phyloP scores from a whole-genome alignment of 1,140 invertebrate species.

The Caenorhabditis briggsae region DNA sequence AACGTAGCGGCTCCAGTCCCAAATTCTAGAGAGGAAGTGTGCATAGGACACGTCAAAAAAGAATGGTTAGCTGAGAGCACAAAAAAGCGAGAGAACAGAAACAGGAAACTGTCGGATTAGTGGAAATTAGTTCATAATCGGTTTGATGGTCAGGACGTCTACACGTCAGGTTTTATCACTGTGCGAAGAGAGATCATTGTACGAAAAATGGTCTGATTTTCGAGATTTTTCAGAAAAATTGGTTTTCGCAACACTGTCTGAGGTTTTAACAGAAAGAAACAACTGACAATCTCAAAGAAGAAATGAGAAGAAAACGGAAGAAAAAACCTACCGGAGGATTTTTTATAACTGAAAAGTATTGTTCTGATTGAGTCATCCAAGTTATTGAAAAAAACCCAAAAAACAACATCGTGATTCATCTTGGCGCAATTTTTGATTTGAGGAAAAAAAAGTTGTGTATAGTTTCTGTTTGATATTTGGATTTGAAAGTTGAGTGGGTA shows the following conservation, averaged over 20 bases:
- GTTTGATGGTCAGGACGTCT: constrained; percentile 29
- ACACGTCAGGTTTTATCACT: constrained; percentile 40
- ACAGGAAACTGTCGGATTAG: constrained; percentile 47
- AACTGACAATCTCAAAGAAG: not conserved
- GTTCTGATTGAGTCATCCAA: constrained; percentile 6
- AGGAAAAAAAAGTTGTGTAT: not conserved
- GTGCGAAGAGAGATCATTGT: not conserved
- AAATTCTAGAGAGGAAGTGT: not conserved
- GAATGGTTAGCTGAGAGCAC: not conserved
- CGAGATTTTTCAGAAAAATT: not conserved
- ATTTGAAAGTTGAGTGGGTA: no score
- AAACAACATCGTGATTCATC: not conserved
- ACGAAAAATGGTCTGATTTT: constrained; percentile 31
- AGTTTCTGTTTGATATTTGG: no score
- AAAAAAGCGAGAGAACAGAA: not conserved
- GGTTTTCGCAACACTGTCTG: not conserved
- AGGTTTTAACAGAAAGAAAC: not conserved
- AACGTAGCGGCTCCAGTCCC: not conserved
- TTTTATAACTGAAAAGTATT: not conserved
- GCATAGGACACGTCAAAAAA: not conserved
- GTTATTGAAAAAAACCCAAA: not conserved
- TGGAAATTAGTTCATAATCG: constrained; percentile 12
- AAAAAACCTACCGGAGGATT: not conserved
- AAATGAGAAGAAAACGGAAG: not conserved
- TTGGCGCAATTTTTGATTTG: no score